Evolutionary conservation across 2,888 invertebrate species (phyloP).

Genomic region (Philopedon plagiatum): DNA sequence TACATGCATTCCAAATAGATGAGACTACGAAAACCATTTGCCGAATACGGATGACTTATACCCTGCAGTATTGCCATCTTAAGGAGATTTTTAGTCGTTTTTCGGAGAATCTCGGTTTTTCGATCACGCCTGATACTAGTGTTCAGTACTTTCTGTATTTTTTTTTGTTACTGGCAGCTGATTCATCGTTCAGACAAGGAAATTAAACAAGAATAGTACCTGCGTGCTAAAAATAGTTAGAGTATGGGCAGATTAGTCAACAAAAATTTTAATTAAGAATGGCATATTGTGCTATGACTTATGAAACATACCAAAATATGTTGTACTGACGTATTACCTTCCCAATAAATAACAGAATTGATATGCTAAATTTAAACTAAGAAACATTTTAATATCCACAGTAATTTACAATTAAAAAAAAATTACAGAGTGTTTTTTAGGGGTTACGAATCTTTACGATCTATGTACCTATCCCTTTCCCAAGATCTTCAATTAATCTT

Average conservation of each 20-base stretch:
- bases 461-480: too few relatives aligned
- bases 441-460: too few relatives aligned
- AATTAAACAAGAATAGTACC: not conserved
- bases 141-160: not conserved
- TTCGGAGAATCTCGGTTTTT: not conserved
- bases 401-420: too few relatives aligned
- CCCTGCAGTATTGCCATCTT: not conserved
- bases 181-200: not conserved
- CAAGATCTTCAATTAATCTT: too few relatives aligned
- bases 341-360: too few relatives aligned
- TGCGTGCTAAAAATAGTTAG: not conserved
- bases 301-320: not conserved
- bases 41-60: not conserved
- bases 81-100: not conserved
- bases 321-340: too few relatives aligned
- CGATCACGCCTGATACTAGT: not conserved
- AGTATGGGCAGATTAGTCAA: slow-evolving; percentile 5
- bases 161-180: not conserved
- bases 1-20: too few relatives aligned
- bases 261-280: not conserved
- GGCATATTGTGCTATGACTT: not conserved
- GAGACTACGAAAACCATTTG: too few relatives aligned
- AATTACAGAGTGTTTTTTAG: too few relatives aligned
- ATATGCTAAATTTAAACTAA: too few relatives aligned
- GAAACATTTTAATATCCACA: too few relatives aligned